Evolutionary conservation across 2,797 vertebrate species (phyloP).

Genomic region (Pseudomugil tenellus): DNA sequence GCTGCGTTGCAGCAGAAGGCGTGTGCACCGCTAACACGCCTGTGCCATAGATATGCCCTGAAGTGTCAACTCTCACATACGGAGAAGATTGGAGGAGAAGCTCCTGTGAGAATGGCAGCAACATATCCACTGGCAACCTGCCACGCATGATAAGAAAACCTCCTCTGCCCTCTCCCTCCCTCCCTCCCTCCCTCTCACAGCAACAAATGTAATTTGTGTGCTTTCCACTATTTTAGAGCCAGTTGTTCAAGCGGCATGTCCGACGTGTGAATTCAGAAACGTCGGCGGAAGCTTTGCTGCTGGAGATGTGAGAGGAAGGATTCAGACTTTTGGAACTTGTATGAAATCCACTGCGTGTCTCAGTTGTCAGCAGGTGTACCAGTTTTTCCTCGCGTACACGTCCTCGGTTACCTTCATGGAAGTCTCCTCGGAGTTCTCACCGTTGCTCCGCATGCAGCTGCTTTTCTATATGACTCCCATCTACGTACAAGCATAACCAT

Average conservation of each 20-base stretch:
- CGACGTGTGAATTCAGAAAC: neutral
- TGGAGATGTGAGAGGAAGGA: too few relatives aligned
- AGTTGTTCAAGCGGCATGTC: conserved; percentile 31
- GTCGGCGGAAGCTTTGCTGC: neutral
- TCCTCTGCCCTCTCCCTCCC: conserved; percentile 52
- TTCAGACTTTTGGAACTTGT: neutral
- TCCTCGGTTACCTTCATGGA: conserved; percentile 1
- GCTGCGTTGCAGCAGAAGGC: conserved; percentile 64
- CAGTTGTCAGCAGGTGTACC: neutral
- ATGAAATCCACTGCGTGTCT: too few relatives aligned
- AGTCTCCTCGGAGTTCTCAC: neutral
- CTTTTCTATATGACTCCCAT: conserved; percentile 2
- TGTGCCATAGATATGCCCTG: conserved; percentile 70
- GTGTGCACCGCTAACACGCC: conserved; percentile 64
- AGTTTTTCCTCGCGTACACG: neutral
- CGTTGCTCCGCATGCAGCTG: conserved; percentile 6
- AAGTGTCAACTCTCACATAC: conserved; percentile 74
- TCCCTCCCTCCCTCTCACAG: conserved; percentile 52
- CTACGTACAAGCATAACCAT: conserved; percentile 27
- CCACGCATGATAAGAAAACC: conserved; percentile 70
- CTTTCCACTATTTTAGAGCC: conserved; percentile 34
- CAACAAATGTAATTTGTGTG: conserved; percentile 57
- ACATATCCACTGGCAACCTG: conserved; percentile 68
- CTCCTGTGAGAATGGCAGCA: conserved; percentile 60
- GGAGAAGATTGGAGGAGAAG: conserved; percentile 61